Evolutionary conservation across 1,140 invertebrate genomes (phyloP).

Genomic region (Hylaeus volcanicus): DNA sequence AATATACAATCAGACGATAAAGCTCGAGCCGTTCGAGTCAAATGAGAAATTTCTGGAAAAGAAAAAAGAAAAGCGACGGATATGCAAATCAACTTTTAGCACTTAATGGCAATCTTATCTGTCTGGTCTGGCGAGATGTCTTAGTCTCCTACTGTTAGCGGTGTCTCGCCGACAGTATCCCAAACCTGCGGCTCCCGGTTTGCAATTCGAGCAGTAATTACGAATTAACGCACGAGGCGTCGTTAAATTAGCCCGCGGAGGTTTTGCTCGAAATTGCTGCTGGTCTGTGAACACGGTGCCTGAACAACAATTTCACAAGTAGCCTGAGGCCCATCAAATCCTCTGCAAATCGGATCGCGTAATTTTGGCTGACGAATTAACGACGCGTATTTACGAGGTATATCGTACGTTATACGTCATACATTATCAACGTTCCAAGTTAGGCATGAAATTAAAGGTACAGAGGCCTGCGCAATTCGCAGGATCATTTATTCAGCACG

Average conservation of each 20-base stretch:
- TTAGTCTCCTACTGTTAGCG: no score
- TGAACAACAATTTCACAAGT: slow-evolving; percentile 28
- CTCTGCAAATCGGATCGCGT: slow-evolving; percentile 2
- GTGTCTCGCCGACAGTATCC: background rate
- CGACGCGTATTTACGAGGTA: background rate
- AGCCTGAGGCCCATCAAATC: background rate
- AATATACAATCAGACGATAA: slow-evolving; percentile 32
- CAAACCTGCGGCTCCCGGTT: background rate
- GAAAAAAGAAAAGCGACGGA: background rate
- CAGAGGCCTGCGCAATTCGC: no score
- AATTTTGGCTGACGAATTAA: slow-evolving; percentile 16
- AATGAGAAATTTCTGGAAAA: slow-evolving; percentile 3
- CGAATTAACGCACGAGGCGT: slow-evolving; percentile 29
- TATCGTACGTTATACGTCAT: background rate
- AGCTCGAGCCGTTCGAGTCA: background rate
- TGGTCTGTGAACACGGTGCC: background rate
- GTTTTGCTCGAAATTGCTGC: slow-evolving; percentile 17
- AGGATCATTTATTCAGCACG: no score
- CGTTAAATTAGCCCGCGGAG: slow-evolving; percentile 33
- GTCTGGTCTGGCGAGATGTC: no score
- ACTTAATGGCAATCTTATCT: background rate
- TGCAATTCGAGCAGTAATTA: slow-evolving; percentile 41
- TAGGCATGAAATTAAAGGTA: no score
- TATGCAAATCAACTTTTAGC: background rate
- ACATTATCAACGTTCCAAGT: no score